These are phyloP conservation scores for Heteronetta atricapilla DNA, from an alignment of 2,113 vertebrate genomes.

Conservation along the genomic window DNA sequence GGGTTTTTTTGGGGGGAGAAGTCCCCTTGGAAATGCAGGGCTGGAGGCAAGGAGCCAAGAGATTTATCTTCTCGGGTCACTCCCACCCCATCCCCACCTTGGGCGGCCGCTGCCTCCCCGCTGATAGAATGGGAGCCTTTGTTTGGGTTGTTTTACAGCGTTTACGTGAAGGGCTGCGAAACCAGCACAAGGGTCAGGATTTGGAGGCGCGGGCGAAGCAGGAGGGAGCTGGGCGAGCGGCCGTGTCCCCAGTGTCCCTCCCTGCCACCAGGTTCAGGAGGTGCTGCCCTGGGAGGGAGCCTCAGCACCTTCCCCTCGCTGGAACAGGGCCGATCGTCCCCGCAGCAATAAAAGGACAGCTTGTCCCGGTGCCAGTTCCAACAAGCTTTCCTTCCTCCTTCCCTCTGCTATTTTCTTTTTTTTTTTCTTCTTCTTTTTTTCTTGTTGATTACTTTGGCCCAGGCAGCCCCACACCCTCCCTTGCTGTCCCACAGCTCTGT, in stretches of 20 bases:
- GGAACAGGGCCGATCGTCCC: not conserved
- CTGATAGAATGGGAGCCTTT: slow-evolving; percentile 24
- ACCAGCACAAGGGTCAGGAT: not conserved
- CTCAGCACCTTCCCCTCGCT: not conserved
- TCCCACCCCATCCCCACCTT: not conserved
- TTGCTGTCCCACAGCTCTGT: not conserved
- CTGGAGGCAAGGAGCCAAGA: not conserved
- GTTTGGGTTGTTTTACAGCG: slow-evolving; percentile 4
- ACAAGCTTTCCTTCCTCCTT: not conserved
- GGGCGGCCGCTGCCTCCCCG: not conserved
- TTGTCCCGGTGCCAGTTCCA: not conserved
- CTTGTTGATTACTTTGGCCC: not conserved
- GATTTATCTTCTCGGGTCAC: not conserved
- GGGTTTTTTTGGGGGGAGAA: not conserved
- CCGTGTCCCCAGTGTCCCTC: fast-evolving
- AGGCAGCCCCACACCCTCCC: not conserved
- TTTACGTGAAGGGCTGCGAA: not conserved
- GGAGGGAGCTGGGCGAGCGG: not conserved
- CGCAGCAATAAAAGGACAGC: not conserved
- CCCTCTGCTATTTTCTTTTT: not conserved
- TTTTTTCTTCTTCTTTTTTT: too few species aligned
- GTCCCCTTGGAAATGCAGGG: not conserved
- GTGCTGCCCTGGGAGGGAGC: too few species aligned
- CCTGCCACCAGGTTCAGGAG: not conserved
- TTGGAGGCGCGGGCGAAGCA: fast-evolving